Base-by-base conservation (phyloP, 2,888 invertebrate genomes). In the Caenorhabditis macrosperma region DNA sequence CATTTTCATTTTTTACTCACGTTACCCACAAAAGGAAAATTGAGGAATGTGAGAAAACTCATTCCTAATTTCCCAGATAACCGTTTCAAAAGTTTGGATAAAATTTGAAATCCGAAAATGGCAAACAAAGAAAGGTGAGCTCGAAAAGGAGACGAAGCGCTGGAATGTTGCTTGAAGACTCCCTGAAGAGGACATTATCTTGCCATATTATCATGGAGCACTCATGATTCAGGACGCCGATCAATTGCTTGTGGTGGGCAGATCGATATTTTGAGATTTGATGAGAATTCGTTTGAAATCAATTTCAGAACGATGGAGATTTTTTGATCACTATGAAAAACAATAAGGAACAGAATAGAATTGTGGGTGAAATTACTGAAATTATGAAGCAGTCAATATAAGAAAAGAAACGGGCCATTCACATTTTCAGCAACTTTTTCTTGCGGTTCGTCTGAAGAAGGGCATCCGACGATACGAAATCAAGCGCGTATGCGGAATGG, bases 201-300 rank as follows among this genome's bases (percentile, higher is more conserved):
- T 85, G 4, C 79, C 82, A 10, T 87, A 84, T 69, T 88, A 84
- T 69, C 88, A 88, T 71, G 88, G 87, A 52, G 84, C 85, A 35
- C 80, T 87, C 17, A 85, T 85, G 72, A 86, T 86, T 67, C 83
- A 84, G 55, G 88, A 88, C 76, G 78, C 83, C 7, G 84, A 85
- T 60, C 81, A 78, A 28, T 68, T 87, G 52, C 78, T 87, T 26
- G 81, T 81, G 68, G 72, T 72, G 35, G 12, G 46, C 38, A 7
- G 4, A 30, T 28, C 0, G 22, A 26, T 1, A 10, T n/a, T 66
- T 17, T 46, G 2, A 3, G 26, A 33, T 33, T 33, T 17, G 7
- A 1, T 5, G 4, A 26, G 10, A 20, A 24, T 48, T n/a, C 26
- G 17, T 15, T 7, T 17, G 38, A 41, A 46, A 20, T 20, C 6